These are phyloP conservation scores for Calycopis cecrops DNA, from an alignment of 1,140 invertebrate species.

Conservation along the genomic window DNA sequence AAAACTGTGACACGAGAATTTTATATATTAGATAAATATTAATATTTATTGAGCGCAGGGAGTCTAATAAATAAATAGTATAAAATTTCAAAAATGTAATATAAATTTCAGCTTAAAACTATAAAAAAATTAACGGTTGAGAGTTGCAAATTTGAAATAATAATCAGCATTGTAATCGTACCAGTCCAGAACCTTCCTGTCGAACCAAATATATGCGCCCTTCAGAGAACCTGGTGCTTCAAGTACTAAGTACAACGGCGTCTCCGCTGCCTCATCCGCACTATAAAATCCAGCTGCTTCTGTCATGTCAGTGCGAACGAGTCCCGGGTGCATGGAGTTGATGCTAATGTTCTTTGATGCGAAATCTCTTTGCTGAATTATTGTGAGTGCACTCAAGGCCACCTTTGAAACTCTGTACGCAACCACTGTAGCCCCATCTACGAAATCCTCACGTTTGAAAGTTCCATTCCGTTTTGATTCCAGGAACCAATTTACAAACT, in stretches of 20 bases:
- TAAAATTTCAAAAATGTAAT: no score
- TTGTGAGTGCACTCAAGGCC: slow-evolving; percentile 78
- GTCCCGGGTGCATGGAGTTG: no score
- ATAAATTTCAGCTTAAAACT: no score
- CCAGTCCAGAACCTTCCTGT: slow-evolving; percentile 56
- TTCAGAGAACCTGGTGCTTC: slow-evolving; percentile 45
- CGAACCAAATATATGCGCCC: slow-evolving; percentile 65
- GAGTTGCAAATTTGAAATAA: slow-evolving; percentile 50
- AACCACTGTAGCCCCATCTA: slow-evolving; percentile 73
- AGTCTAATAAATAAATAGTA: no score
- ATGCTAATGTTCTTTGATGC: no score
- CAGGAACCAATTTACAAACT: slow-evolving; percentile 80
- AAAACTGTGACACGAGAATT: no score
- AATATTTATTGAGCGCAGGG: no score
- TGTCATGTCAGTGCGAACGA: slow-evolving; percentile 85
- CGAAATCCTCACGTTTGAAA: slow-evolving; percentile 56
- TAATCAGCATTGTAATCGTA: slow-evolving; percentile 46
- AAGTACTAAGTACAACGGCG: slow-evolving; percentile 52
- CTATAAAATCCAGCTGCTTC: slow-evolving; percentile 78
- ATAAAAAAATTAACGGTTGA: no score
- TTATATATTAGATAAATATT: no score
- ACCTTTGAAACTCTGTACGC: slow-evolving; percentile 83
- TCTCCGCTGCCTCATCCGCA: slow-evolving; percentile 77
- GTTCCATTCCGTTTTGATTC: slow-evolving; percentile 50
- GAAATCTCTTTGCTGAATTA: slow-evolving; percentile 78